These are phyloP conservation scores for Drosophila helvetica DNA, from an alignment of 2,888 invertebrate species.

Conservation along the genomic window DNA sequence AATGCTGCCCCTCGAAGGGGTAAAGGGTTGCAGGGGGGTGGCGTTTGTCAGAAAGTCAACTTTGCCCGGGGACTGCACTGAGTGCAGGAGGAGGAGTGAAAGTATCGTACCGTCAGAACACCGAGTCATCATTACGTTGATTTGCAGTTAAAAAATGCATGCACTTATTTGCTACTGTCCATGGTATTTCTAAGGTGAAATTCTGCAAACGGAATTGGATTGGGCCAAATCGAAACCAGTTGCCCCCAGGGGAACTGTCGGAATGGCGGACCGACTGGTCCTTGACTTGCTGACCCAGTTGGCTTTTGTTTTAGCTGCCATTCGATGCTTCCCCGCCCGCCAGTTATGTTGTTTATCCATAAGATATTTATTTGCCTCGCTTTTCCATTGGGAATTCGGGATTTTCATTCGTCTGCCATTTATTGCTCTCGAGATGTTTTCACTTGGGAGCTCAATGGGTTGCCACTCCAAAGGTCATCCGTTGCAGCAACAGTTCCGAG, in stretches of 20 bases:
- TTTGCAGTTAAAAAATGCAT: slow-evolving; percentile 66
- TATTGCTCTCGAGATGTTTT: slow-evolving; percentile 73
- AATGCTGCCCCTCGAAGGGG: neutral
- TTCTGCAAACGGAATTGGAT: slow-evolving; percentile 20
- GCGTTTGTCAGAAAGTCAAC: slow-evolving; percentile 39
- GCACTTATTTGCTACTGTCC: slow-evolving; percentile 76
- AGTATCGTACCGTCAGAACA: slow-evolving; percentile 6
- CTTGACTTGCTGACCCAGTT: slow-evolving; percentile 79
- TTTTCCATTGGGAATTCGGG: slow-evolving; percentile 36
- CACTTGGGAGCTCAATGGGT: slow-evolving; percentile 43
- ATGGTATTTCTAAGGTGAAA: slow-evolving; percentile 48
- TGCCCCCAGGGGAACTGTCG: slow-evolving; percentile 17
- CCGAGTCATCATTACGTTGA: slow-evolving; percentile 72
- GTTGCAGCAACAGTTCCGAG: slow-evolving; percentile 56
- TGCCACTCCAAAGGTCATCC: slow-evolving; percentile 64
- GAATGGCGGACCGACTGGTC: slow-evolving; percentile 53
- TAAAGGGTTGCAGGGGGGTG: neutral
- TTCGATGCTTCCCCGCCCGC: neutral
- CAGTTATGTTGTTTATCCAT: slow-evolving; percentile 60
- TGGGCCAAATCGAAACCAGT: slow-evolving; percentile 4
- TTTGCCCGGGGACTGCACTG: neutral
- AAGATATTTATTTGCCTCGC: slow-evolving; percentile 72
- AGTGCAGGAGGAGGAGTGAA: neutral
- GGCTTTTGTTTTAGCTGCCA: slow-evolving; percentile 59
- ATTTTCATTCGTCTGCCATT: slow-evolving; percentile 53